These are phyloP conservation scores for Diadophis punctatus DNA, from an alignment of 2,113 vertebrate genomes.

Conservation along the genomic window DNA sequence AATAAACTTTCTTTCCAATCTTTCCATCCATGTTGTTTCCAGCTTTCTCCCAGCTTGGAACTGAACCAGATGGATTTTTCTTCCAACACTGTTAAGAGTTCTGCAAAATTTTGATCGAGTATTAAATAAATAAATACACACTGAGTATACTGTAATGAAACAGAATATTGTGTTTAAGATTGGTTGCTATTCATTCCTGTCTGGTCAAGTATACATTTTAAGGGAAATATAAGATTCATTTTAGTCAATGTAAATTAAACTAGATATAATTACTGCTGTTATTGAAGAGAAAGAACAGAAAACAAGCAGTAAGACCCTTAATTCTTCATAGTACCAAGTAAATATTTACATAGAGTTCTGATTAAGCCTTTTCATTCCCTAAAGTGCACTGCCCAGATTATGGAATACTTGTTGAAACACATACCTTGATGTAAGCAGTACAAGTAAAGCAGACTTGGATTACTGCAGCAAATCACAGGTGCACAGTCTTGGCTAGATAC, in stretches of 20 bases:
- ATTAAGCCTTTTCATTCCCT: not conserved
- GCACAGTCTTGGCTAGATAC: constrained; percentile 25
- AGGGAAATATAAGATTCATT: not conserved
- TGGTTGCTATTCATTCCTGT: not conserved
- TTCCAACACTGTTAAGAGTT: not conserved
- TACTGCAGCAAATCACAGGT: constrained; percentile 3
- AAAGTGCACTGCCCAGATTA: not conserved
- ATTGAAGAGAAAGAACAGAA: not conserved
- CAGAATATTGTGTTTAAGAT: not conserved
- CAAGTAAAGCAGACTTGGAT: not conserved
- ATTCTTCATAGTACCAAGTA: not conserved
- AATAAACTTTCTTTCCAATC: too few relatives aligned
- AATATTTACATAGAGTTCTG: not conserved
- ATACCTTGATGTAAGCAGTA: not conserved
- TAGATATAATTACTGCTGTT: not conserved
- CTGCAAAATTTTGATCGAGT: not conserved
- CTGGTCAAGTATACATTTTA: not conserved
- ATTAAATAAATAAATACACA: not conserved
- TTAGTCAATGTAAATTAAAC: not conserved
- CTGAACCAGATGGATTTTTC: too few relatives aligned
- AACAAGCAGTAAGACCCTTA: not conserved
- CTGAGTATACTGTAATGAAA: not conserved
- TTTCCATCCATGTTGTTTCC: too few relatives aligned
- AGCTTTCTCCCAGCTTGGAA: too few relatives aligned
- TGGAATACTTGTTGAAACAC: not conserved